Evolutionary conservation across 2,797 vertebrate species (phyloP).

Genomic region (Poliocrania exsul): DNA sequence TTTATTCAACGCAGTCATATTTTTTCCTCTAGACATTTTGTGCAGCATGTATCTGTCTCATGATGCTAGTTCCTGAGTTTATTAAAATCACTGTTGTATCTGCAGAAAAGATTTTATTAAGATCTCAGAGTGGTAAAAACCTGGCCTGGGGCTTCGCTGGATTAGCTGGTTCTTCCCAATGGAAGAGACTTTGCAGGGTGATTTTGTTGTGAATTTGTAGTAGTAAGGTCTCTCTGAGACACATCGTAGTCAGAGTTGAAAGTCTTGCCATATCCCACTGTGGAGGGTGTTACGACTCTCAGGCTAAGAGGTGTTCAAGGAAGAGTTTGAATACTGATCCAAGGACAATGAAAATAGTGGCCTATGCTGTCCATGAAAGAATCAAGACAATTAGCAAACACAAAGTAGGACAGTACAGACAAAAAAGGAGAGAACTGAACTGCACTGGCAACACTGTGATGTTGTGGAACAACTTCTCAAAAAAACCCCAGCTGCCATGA

Average conservation of each 20-base stretch:
- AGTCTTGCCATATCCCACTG: neutral
- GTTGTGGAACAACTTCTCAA: neutral
- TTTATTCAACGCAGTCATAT: neutral
- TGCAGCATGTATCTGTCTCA: neutral
- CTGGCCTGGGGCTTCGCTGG: neutral
- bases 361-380: neutral
- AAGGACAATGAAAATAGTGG: neutral
- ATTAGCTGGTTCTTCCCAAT: neutral
- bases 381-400: neutral
- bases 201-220: neutral
- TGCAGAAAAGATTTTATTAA: neutral
- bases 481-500: neutral
- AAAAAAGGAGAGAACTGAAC: neutral
- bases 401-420: neutral
- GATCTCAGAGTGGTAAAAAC: neutral
- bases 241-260: neutral
- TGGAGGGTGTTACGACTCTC: neutral
- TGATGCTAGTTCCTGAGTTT: neutral
- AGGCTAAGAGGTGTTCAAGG: neutral
- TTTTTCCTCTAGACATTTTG: neutral
- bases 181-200: neutral
- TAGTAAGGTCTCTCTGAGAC: neutral
- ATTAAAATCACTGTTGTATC: neutral
- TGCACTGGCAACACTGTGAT: neutral
- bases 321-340: neutral